Conservation (phyloP, 2,113 vertebrate genomes). For the Smithornis capensis region DNA sequence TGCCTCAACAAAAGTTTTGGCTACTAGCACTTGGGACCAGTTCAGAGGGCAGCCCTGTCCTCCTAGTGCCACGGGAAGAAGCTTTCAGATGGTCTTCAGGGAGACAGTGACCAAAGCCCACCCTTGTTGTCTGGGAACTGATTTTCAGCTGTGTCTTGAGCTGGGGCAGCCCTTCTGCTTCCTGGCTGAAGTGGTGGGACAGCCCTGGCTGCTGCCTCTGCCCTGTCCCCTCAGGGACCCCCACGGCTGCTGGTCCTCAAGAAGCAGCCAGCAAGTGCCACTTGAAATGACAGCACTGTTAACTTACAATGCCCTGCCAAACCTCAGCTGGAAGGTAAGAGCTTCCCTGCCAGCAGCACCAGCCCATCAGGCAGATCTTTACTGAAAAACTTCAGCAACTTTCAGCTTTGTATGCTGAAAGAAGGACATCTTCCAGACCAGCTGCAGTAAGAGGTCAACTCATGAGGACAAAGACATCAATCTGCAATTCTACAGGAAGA, state of each 20-base stretch:
- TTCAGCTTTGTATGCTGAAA: background rate
- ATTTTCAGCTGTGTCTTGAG: background rate
- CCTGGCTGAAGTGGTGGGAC: background rate
- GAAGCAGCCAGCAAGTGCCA: background rate
- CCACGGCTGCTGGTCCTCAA: background rate
- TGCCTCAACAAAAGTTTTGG: background rate
- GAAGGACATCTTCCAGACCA: background rate
- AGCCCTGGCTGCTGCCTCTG: background rate
- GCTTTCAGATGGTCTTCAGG: background rate
- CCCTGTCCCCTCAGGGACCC: rapidly evolving
- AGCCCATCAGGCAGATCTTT: background rate
- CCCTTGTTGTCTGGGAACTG: background rate
- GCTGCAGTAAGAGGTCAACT: background rate
- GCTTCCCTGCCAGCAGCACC: background rate
- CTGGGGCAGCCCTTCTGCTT: background rate
- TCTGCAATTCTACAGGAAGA: background rate
- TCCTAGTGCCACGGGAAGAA: rapidly evolving
- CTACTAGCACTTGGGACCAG: rapidly evolving
- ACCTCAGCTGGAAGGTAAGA: background rate
- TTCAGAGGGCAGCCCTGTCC: rapidly evolving
- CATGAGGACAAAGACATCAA: background rate
- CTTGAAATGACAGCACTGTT: background rate
- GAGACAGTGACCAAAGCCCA: background rate
- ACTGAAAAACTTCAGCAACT: background rate
- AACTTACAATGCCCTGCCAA: rapidly evolving